These are phyloP conservation scores for Papilio aristodemus DNA, from an alignment of 1,140 invertebrate genomes.

Conservation along the genomic window DNA sequence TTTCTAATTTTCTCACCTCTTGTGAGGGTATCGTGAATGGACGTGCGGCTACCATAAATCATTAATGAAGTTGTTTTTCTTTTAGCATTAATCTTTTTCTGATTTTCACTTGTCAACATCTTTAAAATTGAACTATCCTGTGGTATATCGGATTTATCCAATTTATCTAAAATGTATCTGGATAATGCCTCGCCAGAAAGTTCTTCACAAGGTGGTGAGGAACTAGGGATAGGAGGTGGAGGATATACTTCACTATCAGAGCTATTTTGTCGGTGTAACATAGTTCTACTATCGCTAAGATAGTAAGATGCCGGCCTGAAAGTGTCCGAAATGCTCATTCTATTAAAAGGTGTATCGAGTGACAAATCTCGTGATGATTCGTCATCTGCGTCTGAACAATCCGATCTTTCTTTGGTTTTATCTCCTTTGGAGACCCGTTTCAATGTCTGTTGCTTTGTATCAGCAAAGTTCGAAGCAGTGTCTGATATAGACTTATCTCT, in stretches of 20 bases:
- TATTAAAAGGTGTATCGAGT: constrained; percentile 68
- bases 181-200: constrained; percentile 74
- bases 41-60: constrained; percentile 78
- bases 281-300: constrained; percentile 83
- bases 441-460: constrained; percentile 67
- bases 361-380: constrained; percentile 87
- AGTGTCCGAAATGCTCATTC: constrained; percentile 92
- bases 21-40: constrained; percentile 79
- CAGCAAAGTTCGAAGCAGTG: constrained; percentile 70
- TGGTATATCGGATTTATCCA: constrained; percentile 72
- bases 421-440: constrained; percentile 62
- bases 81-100: constrained; percentile 71
- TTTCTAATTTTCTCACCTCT: constrained; percentile 77
- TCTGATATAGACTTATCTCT: constrained; percentile 49
- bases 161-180: constrained; percentile 74
- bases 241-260: constrained; percentile 91
- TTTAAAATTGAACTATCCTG: constrained; percentile 76
- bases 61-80: constrained; percentile 78
- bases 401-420: constrained; percentile 80
- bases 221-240: constrained; percentile 89
- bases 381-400: constrained; percentile 92
- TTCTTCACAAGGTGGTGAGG: constrained; percentile 86
- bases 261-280: constrained; percentile 87
- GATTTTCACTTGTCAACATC: constrained; percentile 75
- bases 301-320: constrained; percentile 94